Conservation (phyloP, 1,140 invertebrate species). For the Temnothorax curvispinosus region DNA sequence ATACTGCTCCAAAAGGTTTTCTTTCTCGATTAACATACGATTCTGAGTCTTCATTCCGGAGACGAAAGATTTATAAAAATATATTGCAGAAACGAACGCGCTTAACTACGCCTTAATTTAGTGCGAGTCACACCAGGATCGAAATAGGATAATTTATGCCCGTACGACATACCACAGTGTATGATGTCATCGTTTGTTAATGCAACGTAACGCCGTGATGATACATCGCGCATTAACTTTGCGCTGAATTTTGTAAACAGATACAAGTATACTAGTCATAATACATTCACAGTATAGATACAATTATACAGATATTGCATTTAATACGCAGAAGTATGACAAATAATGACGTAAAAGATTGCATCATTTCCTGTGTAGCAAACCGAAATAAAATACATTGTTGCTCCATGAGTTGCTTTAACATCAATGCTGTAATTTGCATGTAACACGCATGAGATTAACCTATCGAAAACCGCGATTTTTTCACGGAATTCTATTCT, state of each 20-base stretch:
- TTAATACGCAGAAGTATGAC: slow-evolving; percentile 8
- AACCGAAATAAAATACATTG: neutral
- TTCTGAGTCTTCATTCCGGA: neutral
- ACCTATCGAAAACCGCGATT: neutral
- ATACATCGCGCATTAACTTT: neutral
- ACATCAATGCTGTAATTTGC: neutral
- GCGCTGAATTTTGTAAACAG: neutral
- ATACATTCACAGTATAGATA: no score
- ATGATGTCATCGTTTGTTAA: slow-evolving; percentile 1
- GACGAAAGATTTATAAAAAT: neutral
- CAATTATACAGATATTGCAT: no score
- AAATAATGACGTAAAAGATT: neutral
- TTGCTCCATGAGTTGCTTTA: neutral
- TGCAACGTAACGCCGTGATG: neutral
- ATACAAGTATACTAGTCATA: neutral
- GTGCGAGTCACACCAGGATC: neutral
- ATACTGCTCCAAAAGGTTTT: neutral
- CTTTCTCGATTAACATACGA: neutral
- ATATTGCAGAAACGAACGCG: neutral
- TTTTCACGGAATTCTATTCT: neutral
- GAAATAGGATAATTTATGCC: slow-evolving; percentile 1
- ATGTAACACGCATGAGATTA: neutral
- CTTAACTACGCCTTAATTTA: neutral
- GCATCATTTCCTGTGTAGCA: neutral
- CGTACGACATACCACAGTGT: neutral